These are phyloP conservation scores for Acrossocheilus fasciatus DNA, from an alignment of 2,797 vertebrate genomes.

Conservation along the genomic window DNA sequence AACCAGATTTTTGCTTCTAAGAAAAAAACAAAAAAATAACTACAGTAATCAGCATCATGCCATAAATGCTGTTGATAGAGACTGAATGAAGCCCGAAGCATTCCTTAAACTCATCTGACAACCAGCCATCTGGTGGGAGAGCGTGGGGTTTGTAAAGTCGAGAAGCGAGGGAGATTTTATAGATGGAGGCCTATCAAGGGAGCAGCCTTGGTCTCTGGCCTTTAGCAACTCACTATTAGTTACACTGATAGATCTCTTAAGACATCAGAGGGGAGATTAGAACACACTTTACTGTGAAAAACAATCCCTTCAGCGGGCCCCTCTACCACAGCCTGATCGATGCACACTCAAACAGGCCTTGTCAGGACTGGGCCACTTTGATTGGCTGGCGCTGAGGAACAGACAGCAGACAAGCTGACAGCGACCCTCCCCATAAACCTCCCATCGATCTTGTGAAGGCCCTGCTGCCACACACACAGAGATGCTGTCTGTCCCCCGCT, in stretches of 20 bases:
- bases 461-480: slow-evolving; percentile 41
- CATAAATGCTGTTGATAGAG: neutral
- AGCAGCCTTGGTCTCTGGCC: slow-evolving; percentile 49
- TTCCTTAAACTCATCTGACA: slow-evolving; percentile 31
- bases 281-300: slow-evolving; percentile 65
- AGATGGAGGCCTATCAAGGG: slow-evolving; percentile 47
- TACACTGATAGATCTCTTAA: slow-evolving; percentile 62
- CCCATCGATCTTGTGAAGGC: slow-evolving; percentile 71
- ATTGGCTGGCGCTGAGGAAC: slow-evolving; percentile 69
- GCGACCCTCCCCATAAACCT: slow-evolving; percentile 56
- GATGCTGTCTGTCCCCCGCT: slow-evolving; percentile 49
- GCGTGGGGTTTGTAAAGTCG: slow-evolving; percentile 30
- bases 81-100: slow-evolving; percentile 20
- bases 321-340: slow-evolving; percentile 68
- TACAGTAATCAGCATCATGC: neutral
- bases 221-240: slow-evolving; percentile 56
- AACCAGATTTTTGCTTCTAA: neutral
- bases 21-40: neutral
- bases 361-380: slow-evolving; percentile 68
- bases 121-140: slow-evolving; percentile 9
- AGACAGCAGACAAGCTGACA: slow-evolving; percentile 71
- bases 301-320: slow-evolving; percentile 66
- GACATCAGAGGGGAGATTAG: slow-evolving; percentile 63
- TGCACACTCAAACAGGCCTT: slow-evolving; percentile 65
- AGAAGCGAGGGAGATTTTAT: slow-evolving; percentile 33